Evolutionary conservation across 2,113 vertebrate species (phyloP).

Genomic region (Mustela nigripes): DNA sequence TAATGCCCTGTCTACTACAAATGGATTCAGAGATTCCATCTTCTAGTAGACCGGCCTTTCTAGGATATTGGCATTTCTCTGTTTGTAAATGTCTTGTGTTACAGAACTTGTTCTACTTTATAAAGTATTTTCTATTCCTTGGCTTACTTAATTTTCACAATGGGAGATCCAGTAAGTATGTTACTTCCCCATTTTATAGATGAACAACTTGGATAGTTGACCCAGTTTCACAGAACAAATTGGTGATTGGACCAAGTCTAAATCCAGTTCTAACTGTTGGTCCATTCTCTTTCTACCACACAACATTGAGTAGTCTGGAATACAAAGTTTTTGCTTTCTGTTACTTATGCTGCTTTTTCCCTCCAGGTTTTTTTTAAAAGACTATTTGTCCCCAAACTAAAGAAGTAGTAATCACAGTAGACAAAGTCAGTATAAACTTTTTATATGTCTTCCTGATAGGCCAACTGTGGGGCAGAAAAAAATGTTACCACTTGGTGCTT

Average conservation of each 20-base stretch:
- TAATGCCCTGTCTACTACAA: background rate
- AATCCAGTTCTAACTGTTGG: background rate
- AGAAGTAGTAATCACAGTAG: background rate
- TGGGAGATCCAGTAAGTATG: background rate
- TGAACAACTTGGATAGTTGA: background rate
- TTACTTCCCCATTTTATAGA: background rate
- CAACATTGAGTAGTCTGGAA: background rate
- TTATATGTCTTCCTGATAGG: background rate
- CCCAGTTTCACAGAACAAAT: background rate
- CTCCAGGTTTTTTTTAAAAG: background rate
- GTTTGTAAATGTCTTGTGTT: background rate
- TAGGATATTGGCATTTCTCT: background rate
- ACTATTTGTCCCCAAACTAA: background rate
- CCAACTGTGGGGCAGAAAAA: background rate
- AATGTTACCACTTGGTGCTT: background rate
- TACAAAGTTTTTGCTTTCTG: background rate
- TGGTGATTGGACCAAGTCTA: background rate
- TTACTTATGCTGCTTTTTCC: background rate
- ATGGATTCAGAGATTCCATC: background rate
- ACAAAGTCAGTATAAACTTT: background rate
- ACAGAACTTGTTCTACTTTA: background rate
- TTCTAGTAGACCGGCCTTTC: background rate
- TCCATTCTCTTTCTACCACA: background rate
- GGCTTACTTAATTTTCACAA: background rate
- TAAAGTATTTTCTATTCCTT: background rate